Percentiles rank a stretch among this genome's conserved stretches.
Evolutionary conservation across 2,113 vertebrate genomes (phyloP).

Genomic region (Nyctibius bracteatus): DNA sequence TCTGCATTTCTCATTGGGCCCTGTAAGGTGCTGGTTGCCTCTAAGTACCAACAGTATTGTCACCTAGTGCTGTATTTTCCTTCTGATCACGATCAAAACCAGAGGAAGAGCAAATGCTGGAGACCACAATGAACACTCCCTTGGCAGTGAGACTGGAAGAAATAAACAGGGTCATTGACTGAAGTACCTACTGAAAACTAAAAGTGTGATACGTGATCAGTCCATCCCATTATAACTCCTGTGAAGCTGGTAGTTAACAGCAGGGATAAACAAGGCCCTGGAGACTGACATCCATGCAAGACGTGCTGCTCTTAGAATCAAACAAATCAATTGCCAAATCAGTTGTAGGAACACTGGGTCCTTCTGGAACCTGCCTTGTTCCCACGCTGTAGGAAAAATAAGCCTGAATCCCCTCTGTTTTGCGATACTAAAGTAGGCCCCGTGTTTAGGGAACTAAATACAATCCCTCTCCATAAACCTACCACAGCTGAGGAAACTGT

Average conservation of each 20-base stretch:
- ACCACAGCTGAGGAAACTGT: not conserved
- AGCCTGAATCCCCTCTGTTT: not conserved
- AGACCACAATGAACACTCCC: not conserved
- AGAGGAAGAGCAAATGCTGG: not conserved
- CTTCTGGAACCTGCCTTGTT: not conserved
- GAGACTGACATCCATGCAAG: not conserved
- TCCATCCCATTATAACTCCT: not conserved
- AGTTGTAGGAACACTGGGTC: not conserved
- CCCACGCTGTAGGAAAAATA: not conserved
- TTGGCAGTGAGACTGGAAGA: not conserved
- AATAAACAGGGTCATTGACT: not conserved
- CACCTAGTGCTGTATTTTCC: not conserved
- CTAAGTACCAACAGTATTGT: not conserved
- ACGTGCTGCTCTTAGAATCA: not conserved
- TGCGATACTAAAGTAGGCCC: not conserved
- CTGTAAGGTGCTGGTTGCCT: not conserved
- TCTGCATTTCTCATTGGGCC: constrained; percentile 48
- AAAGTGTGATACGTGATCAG: not conserved
- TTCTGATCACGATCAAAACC: not conserved
- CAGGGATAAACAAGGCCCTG: not conserved
- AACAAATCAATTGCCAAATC: not conserved
- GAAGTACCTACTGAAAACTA: not conserved
- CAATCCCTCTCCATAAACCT: not conserved
- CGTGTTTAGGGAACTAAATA: not conserved
- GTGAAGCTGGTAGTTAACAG: not conserved